These are phyloP conservation scores for Hemiscyllium ocellatum DNA, from an alignment of 2,113 vertebrate genomes.

Conservation along the genomic window DNA sequence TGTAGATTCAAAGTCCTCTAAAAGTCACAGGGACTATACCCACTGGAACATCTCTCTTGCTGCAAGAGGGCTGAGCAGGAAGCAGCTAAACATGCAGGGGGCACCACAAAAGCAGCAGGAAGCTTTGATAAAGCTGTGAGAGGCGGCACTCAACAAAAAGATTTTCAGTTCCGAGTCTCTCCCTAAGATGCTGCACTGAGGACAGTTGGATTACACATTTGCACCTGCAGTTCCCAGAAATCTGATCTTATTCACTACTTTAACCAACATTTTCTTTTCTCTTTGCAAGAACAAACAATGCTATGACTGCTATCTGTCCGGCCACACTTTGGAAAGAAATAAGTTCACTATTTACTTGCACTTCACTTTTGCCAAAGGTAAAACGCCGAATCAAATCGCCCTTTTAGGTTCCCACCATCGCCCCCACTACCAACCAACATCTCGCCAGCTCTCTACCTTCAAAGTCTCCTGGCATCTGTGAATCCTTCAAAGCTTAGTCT, in stretches of 20 bases:
- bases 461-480: constrained; percentile 16
- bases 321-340: neutral
- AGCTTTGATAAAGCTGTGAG: too few relatives aligned
- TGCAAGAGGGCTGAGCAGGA: too few relatives aligned
- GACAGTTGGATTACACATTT: neutral
- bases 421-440: neutral
- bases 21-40: too few relatives aligned
- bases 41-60: too few relatives aligned
- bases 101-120: too few relatives aligned
- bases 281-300: neutral
- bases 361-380: neutral
- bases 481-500: neutral
- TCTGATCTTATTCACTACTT: neutral
- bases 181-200: neutral
- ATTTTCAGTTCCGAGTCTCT: neutral
- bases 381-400: neutral
- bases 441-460: neutral
- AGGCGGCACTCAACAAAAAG: too few relatives aligned
- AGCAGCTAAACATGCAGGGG: too few relatives aligned
- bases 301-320: neutral
- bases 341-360: neutral
- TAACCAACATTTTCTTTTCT: neutral
- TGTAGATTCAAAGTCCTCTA: too few relatives aligned
- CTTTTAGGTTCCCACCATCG: neutral
- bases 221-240: too few relatives aligned